These are phyloP conservation scores for Linepithema humile DNA, from an alignment of 1,140 invertebrate genomes.

Conservation along the genomic window DNA sequence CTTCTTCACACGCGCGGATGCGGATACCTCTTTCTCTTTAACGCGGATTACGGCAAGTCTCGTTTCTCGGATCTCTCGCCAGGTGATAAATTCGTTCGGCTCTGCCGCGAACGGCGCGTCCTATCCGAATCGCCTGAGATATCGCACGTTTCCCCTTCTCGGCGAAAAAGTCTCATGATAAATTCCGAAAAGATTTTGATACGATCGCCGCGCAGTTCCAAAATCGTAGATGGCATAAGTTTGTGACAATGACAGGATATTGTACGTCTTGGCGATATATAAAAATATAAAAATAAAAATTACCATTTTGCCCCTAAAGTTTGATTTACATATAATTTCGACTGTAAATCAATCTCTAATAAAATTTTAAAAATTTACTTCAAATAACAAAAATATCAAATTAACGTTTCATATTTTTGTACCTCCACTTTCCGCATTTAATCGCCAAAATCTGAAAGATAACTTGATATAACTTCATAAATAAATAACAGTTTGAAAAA, in stretches of 20 bases:
- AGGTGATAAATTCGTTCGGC: constrained; percentile 68
- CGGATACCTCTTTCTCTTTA: constrained; percentile 71
- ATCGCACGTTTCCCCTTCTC: constrained; percentile 9
- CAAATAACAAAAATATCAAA: too few relatives aligned
- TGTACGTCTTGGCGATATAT: too few relatives aligned
- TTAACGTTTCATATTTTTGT: too few relatives aligned
- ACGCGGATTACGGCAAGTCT: constrained; percentile 68
- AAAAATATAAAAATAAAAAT: neutral
- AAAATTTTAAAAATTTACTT: neutral
- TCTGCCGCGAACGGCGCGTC: constrained; percentile 47
- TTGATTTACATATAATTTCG: neutral
- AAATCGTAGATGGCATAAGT: neutral
- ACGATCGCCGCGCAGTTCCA: neutral
- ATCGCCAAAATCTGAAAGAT: too few relatives aligned
- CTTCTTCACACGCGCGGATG: constrained; percentile 1
- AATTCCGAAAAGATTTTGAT: constrained; percentile 63
- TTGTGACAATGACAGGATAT: neutral
- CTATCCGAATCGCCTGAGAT: constrained; percentile 14
- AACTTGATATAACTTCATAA: neutral
- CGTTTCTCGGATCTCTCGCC: constrained; percentile 65
- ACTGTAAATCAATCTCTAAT: neutral
- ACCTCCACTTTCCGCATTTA: too few relatives aligned
- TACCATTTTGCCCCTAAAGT: neutral
- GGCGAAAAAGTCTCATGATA: constrained; percentile 64
- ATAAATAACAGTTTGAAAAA: neutral